Base-by-base conservation (phyloP, 2,888 invertebrate species). In the Cepaea hortensis region DNA sequence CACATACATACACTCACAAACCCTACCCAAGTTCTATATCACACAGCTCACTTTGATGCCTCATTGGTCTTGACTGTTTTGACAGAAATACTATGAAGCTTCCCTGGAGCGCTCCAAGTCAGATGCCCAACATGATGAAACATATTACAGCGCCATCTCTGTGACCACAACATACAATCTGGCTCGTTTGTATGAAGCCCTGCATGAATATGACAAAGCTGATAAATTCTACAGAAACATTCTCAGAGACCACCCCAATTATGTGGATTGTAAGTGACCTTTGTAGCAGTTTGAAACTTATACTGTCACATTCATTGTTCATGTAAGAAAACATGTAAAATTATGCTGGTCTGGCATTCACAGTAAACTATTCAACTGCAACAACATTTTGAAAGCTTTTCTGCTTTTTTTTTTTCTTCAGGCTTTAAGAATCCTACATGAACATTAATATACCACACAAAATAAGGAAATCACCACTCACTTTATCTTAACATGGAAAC, bases 171-270 rank as follows among this genome's bases (percentile, higher is more conserved):
- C 97, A 70, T 99, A 99, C 95, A 99, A 99, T 95, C 95, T 99
- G 91, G 99, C 98, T 0, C 95, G 99, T 18, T 95, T 99, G 4
- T 97, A 97, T 92, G 99, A 99, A 95, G 97, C 98, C 0, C 96
- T 98, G 81, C 98, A 98, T 93, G 96, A 97, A 85, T 98, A 97
- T 94, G 98, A 99, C 93, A 97, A 97, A 91, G 98, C 99, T 0
- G 99, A 99, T 94, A 97, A 97, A 95, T 95, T 98, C 0, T 99
- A 99, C 95, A 99, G 99, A 94, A 98, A 98, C 92, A 99, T 99
- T 91, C 95, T 99, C 84, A 97, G 97, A 93, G 98, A 99, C 91
- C 98, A 99, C 96, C 99, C 99, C 0, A 99, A 98, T 94, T 99
- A 99, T 93, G 97, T 98, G 50, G 99, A 99, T 94, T 99, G 99